Conservation (phyloP, 2,888 invertebrate genomes). For the Drosophila aldrichi region DNA sequence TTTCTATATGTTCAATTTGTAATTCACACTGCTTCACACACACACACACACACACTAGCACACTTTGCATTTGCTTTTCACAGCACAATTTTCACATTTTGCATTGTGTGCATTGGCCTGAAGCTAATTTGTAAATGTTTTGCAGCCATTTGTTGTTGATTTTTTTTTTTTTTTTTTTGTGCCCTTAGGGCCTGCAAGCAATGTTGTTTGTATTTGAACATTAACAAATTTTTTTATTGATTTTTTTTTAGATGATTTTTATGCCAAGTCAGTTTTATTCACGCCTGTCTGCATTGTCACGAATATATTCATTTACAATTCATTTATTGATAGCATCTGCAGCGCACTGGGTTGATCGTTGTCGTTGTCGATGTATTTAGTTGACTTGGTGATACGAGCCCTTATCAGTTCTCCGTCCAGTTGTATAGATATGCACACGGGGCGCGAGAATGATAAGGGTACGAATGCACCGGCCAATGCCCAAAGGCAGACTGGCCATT, state of each 20-base stretch:
- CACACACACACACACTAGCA: conserved; percentile 40
- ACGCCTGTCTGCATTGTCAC: conserved; percentile 36
- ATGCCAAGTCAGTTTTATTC: conserved; percentile 43
- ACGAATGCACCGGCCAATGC: conserved; percentile 86
- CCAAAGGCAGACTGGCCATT: conserved; percentile 36
- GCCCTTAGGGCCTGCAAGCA: conserved; percentile 8
- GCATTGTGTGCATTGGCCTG: conserved; percentile 42
- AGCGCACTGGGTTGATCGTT: background rate
- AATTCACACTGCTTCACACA: conserved; percentile 29
- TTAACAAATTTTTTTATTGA: conserved; percentile 12
- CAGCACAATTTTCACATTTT: conserved; percentile 18
- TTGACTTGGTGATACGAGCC: conserved; percentile 90
- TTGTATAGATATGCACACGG: conserved; percentile 91
- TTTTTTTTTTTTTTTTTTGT: background rate
- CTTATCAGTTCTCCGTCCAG: conserved; percentile 99
- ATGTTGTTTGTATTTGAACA: conserved; percentile 22
- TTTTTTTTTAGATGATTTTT: conserved; percentile 11
- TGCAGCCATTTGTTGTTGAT: conserved; percentile 19
- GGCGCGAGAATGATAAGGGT: conserved; percentile 98
- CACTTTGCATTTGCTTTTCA: conserved; percentile 23
- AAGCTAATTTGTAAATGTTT: conserved; percentile 74
- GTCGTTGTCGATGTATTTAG: conserved; percentile 46
- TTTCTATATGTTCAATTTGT: conserved; percentile 25
- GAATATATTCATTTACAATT: conserved; percentile 7
- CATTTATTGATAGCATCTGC: background rate